Evolutionary conservation across 1,140 invertebrate genomes (phyloP), one percentile per base, ranked within the genome.

Genomic region (Halictus rubicundus): DNA sequence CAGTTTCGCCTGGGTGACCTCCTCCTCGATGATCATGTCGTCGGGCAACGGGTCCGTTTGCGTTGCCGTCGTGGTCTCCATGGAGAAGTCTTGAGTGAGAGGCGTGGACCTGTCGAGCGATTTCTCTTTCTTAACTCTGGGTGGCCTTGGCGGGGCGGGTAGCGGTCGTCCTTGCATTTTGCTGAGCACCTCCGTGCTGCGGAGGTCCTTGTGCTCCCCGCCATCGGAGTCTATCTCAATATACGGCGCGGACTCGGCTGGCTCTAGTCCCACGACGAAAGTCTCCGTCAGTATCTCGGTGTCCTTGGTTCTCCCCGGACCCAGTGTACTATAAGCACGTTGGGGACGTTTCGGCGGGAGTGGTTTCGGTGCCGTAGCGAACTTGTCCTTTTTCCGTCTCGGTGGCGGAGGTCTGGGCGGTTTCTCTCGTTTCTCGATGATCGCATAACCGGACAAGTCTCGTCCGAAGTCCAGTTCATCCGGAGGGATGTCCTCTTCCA

Each of bases 11-110:
- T 90, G 89, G 0, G 90, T 92, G 21, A 93, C 82, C 68, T 92
- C 92, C 37, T 93, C 96, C 87, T 96, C 95, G 68, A 95, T 96
- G 37, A 96, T 93, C 77, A 96, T 94, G 86, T 96, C 96, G 88
- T 97, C 96, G 0, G 96, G 96, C 27, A 97, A 86, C 0, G 96
- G 96, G 91, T 97, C 96, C 0, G 96, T 97, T 92, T 97, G 97
- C 0, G 96, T 97, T 1, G 96, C 96, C 4, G 96, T 95, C 84
- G 96, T 96, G 27, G 95, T 95, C 91, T 97, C 95, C 65, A 32
- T 81, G 39, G 27, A 52, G 39, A 78, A 70, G 8, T 85, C 80
- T 39, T 59, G 61, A 16, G 27, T 68, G 0, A 74, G 75, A 5
- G 46, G 49, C 14, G 19, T 5, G 7, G 78, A 73, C 23, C 71